Conservation (phyloP, 2,797 vertebrate species). For the Esox masquinongy region DNA sequence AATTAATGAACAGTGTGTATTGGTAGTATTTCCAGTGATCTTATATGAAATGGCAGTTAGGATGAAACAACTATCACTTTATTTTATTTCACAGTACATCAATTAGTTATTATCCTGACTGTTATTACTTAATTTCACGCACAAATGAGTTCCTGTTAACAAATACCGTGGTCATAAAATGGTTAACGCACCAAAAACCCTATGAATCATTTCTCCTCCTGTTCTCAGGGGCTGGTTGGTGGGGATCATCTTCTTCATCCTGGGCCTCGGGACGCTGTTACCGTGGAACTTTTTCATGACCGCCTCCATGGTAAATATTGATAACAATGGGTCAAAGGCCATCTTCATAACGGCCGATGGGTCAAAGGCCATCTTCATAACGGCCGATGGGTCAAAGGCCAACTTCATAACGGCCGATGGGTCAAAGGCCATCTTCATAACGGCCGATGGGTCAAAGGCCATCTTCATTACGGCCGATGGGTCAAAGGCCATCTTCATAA, state of each 20-base stretch:
- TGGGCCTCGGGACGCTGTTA: constrained; percentile 86
- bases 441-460: background rate
- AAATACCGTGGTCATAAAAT: background rate
- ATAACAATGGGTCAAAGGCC: background rate
- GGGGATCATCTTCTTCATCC: constrained; percentile 82
- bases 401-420: background rate
- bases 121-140: background rate
- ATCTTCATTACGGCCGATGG: too few species aligned
- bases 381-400: background rate
- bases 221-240: constrained; percentile 67
- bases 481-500: background rate
- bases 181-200: background rate
- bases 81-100: too few species aligned
- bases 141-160: background rate
- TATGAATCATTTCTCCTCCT: background rate
- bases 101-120: background rate
- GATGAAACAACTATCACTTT: too few species aligned
- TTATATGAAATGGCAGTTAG: background rate
- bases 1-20: background rate
- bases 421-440: background rate
- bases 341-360: background rate
- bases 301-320: constrained; percentile 78
- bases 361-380: too few species aligned
- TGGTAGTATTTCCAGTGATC: too few species aligned
- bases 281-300: constrained; percentile 96